A percentile compares a stretch with the other conserved stretches of the same genome.
phyloP scores from a whole-genome alignment of 2,797 vertebrate genomes.

The Kryptopterus vitreolus region DNA sequence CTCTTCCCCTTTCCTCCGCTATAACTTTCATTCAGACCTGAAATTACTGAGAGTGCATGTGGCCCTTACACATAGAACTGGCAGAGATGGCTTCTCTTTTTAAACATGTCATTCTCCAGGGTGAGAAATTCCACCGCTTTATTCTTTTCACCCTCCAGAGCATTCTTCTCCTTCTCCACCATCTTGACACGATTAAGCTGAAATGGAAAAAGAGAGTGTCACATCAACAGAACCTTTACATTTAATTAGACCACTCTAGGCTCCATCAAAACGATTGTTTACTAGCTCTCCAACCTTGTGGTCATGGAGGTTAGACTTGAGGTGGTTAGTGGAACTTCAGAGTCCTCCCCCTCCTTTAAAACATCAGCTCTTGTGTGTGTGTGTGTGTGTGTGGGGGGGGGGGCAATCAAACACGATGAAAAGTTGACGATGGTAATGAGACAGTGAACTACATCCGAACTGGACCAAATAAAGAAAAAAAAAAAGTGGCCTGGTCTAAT shows the following conservation, averaged over 20 bases:
- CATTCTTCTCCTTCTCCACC: slow-evolving; percentile 96
- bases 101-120: slow-evolving; percentile 91
- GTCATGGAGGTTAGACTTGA: background rate
- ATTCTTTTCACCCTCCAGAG: slow-evolving; percentile 91
- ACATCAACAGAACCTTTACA: background rate
- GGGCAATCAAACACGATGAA: too few species aligned
- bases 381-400: too few species aligned
- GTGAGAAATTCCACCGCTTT: slow-evolving; percentile 90
- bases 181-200: slow-evolving; percentile 95
- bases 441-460: too few species aligned
- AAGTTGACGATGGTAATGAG: too few species aligned
- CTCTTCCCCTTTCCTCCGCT: background rate
- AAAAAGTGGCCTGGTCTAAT: too few species aligned
- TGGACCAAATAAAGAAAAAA: too few species aligned
- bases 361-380: too few species aligned
- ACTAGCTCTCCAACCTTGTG: background rate
- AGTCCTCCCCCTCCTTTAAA: too few species aligned
- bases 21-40: background rate
- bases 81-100: slow-evolving; percentile 85
- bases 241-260: slow-evolving; percentile 13
- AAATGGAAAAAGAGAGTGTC: slow-evolving; percentile 6
- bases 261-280: background rate
- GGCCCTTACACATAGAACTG: slow-evolving; percentile 90
- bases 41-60: background rate
- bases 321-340: too few species aligned